Base-by-base conservation (phyloP, 2,113 vertebrate genomes). In the Corapipo altera region DNA sequence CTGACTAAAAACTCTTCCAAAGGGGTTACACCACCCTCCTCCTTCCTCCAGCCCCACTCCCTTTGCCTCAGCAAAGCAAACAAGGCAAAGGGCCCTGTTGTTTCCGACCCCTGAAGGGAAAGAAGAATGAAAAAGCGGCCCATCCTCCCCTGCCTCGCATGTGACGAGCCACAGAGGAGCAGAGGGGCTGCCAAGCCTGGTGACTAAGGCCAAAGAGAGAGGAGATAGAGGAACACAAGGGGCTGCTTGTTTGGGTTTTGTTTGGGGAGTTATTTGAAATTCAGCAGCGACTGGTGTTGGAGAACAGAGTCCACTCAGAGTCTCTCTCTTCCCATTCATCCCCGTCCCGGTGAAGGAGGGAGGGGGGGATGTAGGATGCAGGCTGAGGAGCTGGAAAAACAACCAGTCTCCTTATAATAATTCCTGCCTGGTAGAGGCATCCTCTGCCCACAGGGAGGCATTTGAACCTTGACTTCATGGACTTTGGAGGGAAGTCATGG, bases 251-350 rank as follows among this genome's bases (percentile, higher is more conserved):
- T 89, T 81, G 76, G 49, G 66, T 85, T 97, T 97, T 97, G 96
- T 97, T 96, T 94, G 96, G 95, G 89, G 65, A 85, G 96, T 94
- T 97, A 96, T 96, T 97, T 97, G 96, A 96, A 97, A 97, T 97
- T 97, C 96, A 96, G 95, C 95, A 97, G 95, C 9, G 0, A 76
- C 93, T 95, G 96, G 92, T 64, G 4, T 65, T 94, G 95, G 91
- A 96, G 94, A 96, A 97, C 96, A 97, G 96, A 97, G 92, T 96
- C 96, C 95, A 96, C 96, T 97, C 91, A 94, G 88, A 97, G 91
- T 35, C 70, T 91, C 95, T 93, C 96, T 96, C 96, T 97, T 96
- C 92, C 86, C 95, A 96, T 97, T 97, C 96, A 96, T 96, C 73
- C 65, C 37, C 1, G 1, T 61, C 55, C 85, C 3, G 1, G 89